phyloP scores from a whole-genome alignment of 2,888 invertebrate species.

The Orthosia gothica region DNA sequence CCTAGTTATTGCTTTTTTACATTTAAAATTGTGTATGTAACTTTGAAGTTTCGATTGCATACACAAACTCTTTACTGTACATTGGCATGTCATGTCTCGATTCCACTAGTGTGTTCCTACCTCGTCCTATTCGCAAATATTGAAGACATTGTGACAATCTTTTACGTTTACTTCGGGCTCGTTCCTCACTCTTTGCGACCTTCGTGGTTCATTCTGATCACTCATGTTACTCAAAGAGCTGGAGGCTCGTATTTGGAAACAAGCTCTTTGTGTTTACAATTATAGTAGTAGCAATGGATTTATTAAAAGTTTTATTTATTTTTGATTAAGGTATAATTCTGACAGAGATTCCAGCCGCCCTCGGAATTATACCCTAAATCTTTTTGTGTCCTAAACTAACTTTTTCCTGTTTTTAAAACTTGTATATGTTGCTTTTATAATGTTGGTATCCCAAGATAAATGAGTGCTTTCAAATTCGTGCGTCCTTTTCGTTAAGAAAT shows the following conservation, averaged over 20 bases:
- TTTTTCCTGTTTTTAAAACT: neutral
- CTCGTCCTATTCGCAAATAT: conserved; percentile 14
- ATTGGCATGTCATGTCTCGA: conserved; percentile 36
- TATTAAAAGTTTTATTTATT: conserved; percentile 6
- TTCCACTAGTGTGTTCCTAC: conserved; percentile 40
- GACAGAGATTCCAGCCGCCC: neutral
- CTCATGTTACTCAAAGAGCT: conserved; percentile 24
- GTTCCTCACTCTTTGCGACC: conserved; percentile 28
- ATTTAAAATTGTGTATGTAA: neutral
- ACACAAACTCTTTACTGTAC: neutral
- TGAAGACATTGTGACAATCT: conserved; percentile 48
- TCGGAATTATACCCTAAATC: conserved; percentile 22
- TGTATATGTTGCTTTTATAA: conserved; percentile 23
- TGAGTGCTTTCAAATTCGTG: conserved; percentile 41
- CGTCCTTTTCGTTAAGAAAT: conserved; percentile 37
- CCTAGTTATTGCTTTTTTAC: neutral
- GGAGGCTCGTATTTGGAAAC: conserved; percentile 48
- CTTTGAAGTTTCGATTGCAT: neutral
- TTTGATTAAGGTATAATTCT: conserved; percentile 11
- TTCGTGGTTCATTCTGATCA: conserved; percentile 36
- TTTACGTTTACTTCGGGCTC: conserved; percentile 15
- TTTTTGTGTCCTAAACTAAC: neutral
- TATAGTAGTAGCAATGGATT: conserved; percentile 35
- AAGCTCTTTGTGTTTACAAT: conserved; percentile 41
- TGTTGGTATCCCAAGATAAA: conserved; percentile 37